These are phyloP conservation scores for Sphaerophoria rueppellii DNA, from an alignment of 2,888 invertebrate genomes.

Conservation along the genomic window DNA sequence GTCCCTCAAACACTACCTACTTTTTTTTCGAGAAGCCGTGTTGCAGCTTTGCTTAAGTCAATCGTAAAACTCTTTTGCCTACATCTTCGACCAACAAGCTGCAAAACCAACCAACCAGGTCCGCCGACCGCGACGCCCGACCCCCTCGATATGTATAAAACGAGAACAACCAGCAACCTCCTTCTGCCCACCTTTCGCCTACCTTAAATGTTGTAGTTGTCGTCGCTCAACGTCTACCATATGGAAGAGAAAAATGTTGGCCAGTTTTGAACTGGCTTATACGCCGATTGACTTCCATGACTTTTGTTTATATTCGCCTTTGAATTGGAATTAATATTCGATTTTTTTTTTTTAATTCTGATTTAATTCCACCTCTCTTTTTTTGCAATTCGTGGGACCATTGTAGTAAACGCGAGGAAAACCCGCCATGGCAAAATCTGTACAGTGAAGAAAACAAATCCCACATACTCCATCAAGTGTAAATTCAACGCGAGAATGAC, in stretches of 20 bases:
- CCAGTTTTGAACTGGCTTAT: slow-evolving; percentile 72
- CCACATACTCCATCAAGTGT: slow-evolving; percentile 72
- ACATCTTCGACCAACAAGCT: slow-evolving; percentile 35
- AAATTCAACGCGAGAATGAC: slow-evolving; percentile 59
- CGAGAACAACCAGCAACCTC: slow-evolving; percentile 9
- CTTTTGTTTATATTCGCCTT: slow-evolving; percentile 64
- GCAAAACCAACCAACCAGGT: not conserved
- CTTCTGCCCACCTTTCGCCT: not conserved
- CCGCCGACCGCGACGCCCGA: not conserved
- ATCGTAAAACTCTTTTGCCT: slow-evolving; percentile 50
- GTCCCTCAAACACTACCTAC: slow-evolving; percentile 73
- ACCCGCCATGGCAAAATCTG: slow-evolving; percentile 26
- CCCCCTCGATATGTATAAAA: slow-evolving; percentile 1
- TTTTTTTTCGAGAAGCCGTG: slow-evolving; percentile 38
- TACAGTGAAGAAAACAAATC: slow-evolving; percentile 61
- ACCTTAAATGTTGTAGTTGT: too few species aligned
- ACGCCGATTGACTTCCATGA: slow-evolving; percentile 73
- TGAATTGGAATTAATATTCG: slow-evolving; percentile 73
- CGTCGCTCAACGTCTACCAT: not conserved
- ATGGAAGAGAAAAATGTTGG: slow-evolving; percentile 20
- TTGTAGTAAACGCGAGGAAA: slow-evolving; percentile 22
- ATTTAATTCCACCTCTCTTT: slow-evolving; percentile 61
- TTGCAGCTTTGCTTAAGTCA: slow-evolving; percentile 52
- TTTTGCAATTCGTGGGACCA: slow-evolving; percentile 37
- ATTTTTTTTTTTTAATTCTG: slow-evolving; percentile 38